Evolutionary conservation across 2,888 invertebrate species (phyloP).

Genomic region (Fragum fragum): DNA sequence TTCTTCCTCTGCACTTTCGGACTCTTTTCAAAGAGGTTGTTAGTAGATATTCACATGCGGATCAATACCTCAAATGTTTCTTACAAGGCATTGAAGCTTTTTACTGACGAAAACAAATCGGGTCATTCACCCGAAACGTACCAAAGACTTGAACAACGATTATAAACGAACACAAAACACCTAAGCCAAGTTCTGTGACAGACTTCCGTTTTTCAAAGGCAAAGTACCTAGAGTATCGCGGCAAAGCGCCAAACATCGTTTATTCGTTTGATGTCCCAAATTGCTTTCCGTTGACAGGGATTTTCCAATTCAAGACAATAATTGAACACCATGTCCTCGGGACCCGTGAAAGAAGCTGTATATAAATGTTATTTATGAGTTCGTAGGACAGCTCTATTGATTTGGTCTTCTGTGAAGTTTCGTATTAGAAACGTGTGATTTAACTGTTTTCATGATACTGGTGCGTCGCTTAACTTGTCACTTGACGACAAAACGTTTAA

Average conservation of each 20-base stretch:
- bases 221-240: neutral
- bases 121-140: too few species aligned
- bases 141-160: too few species aligned
- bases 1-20: too few species aligned
- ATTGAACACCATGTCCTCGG: neutral
- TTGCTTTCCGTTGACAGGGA: conserved; percentile 8
- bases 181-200: too few species aligned
- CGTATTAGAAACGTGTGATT: neutral
- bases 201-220: neutral
- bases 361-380: conserved; percentile 1
- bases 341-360: conserved; percentile 4
- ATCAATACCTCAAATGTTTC: too few species aligned
- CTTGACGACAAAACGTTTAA: too few species aligned
- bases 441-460: neutral
- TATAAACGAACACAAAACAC: too few species aligned
- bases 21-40: too few species aligned
- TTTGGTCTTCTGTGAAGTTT: neutral
- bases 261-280: conserved; percentile 1
- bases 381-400: conserved; percentile 3
- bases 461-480: too few species aligned
- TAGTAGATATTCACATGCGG: too few species aligned
- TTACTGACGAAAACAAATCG: too few species aligned
- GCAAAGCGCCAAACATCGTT: neutral
- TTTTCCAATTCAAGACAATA: neutral
- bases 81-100: too few species aligned